Conservation (phyloP, 2,113 vertebrate species). For the Odontophorus gujanensis region DNA sequence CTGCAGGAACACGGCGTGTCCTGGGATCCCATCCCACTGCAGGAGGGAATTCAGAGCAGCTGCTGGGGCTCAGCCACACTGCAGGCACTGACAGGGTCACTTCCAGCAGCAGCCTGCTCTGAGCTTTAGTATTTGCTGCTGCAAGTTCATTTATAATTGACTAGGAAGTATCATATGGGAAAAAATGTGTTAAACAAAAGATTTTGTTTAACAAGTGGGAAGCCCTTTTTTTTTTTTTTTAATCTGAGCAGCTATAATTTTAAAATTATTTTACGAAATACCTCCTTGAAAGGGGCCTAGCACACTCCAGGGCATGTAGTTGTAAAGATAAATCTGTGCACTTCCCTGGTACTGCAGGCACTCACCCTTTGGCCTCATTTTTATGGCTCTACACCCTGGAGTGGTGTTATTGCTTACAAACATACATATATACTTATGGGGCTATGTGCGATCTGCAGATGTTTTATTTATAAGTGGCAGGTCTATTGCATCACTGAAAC, state of each 20-base stretch:
- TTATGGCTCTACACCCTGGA: constrained; percentile 70
- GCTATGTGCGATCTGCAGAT: constrained; percentile 53
- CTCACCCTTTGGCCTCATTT: constrained; percentile 67
- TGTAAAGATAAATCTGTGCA: constrained; percentile 72
- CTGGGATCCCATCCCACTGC: neutral
- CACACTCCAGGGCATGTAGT: constrained; percentile 59
- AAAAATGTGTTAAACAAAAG: constrained; percentile 7
- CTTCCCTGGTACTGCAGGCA: constrained; percentile 56
- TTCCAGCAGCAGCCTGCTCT: neutral
- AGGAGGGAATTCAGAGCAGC: neutral
- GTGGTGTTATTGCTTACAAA: constrained; percentile 66
- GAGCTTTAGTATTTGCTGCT: neutral
- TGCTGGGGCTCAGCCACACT: neutral
- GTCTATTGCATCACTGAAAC: constrained; percentile 58
- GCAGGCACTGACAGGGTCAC: neutral
- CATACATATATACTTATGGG: constrained; percentile 40
- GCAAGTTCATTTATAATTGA: constrained; percentile 23
- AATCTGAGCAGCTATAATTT: neutral
- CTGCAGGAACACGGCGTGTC: neutral
- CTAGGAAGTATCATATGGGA: neutral
- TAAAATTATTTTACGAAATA: constrained; percentile 40
- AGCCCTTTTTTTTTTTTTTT: neutral
- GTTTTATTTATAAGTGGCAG: constrained; percentile 78
- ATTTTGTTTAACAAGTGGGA: constrained; percentile 24
- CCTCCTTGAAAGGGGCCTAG: constrained; percentile 22